Percentiles rank a stretch among this genome's conserved stretches.
These are phyloP conservation scores for Sisor rabdophorus DNA, from an alignment of 2,113 vertebrate species.

Conservation along the genomic window DNA sequence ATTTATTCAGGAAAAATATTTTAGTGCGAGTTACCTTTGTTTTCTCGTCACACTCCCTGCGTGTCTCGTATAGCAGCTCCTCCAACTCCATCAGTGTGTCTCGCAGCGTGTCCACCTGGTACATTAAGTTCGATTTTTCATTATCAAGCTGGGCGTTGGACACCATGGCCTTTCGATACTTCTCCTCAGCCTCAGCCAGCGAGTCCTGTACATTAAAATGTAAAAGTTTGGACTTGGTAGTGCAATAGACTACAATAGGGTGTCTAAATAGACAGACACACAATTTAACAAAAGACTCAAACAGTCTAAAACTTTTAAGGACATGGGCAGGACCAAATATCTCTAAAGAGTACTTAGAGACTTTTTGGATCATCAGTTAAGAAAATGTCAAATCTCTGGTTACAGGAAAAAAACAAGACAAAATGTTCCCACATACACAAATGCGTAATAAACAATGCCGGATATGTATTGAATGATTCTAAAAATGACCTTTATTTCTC, in stretches of 20 bases:
- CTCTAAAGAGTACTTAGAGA: background rate
- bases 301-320: background rate
- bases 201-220: constrained; percentile 73
- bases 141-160: constrained; percentile 94
- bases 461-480: background rate
- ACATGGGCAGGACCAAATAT: background rate
- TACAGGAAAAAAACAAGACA: background rate
- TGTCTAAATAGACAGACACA: background rate
- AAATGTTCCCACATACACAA: background rate
- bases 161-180: constrained; percentile 88
- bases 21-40: constrained; percentile 66
- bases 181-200: constrained; percentile 81
- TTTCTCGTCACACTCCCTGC: constrained; percentile 72
- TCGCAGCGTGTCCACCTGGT: constrained; percentile 86
- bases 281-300: background rate
- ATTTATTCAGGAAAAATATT: background rate
- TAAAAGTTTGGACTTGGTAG: too few species aligned
- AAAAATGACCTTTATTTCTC: constrained; percentile 84
- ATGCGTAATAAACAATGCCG: background rate
- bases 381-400: background rate
- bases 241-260: too few species aligned
- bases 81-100: constrained; percentile 84
- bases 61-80: constrained; percentile 83
- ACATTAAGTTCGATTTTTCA: constrained; percentile 88
- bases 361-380: background rate